Conservation (phyloP, 2,888 invertebrate genomes). For the Athalia rosae region DNA sequence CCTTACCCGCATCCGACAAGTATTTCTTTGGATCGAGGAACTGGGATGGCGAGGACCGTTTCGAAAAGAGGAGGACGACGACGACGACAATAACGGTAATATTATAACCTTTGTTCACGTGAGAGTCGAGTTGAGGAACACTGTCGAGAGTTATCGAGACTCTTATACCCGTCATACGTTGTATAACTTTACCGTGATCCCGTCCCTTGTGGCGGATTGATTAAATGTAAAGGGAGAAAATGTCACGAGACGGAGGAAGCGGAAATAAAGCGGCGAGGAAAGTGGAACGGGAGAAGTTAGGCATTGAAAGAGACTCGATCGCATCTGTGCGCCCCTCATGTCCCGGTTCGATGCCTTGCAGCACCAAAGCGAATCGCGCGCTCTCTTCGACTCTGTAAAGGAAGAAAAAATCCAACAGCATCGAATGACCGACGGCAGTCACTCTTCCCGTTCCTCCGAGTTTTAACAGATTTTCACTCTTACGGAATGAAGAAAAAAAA, state of each 20-base stretch:
- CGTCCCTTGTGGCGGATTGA: slow-evolving; percentile 27
- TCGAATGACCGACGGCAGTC: slow-evolving; percentile 8
- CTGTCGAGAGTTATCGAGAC: slow-evolving; percentile 1
- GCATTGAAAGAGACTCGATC: slow-evolving; percentile 13
- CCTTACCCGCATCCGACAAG: too few relatives aligned
- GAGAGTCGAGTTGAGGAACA: slow-evolving; percentile 3
- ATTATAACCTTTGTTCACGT: background rate
- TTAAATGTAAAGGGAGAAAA: slow-evolving; percentile 28
- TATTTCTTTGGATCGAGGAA: too few relatives aligned
- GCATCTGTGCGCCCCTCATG: slow-evolving; percentile 16
- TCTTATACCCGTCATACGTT: background rate
- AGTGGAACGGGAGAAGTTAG: slow-evolving; percentile 1
- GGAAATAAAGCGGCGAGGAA: background rate
- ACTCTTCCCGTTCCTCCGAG: slow-evolving; percentile 6
- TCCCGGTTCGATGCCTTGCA: background rate
- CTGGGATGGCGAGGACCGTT: too few relatives aligned
- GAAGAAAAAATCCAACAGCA: slow-evolving; percentile 11
- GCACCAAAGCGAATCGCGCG: background rate
- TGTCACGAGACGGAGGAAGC: background rate
- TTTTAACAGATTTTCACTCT: background rate
- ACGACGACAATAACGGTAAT: background rate
- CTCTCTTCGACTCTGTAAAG: background rate
- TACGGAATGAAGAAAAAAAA: background rate
- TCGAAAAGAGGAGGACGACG: too few relatives aligned
- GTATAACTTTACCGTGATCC: slow-evolving; percentile 2